Percentiles rank a stretch among this genome's conserved stretches.
These are phyloP conservation scores for Mnemiopsis leidyi DNA, from an alignment of 37 sponge, comb jelly and placozoan genomes.

Conservation along the genomic window DNA sequence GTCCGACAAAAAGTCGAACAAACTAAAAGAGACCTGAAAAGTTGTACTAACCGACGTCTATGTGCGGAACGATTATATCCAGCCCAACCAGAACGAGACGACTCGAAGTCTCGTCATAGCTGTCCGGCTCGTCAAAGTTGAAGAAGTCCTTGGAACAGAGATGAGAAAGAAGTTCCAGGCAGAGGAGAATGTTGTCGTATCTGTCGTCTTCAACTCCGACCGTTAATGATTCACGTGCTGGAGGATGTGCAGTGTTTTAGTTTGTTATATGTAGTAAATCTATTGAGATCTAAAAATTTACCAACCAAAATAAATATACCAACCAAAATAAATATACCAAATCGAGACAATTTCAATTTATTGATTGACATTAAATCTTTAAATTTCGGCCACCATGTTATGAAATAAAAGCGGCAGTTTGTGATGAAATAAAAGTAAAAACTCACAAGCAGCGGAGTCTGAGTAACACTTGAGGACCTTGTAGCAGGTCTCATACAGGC, in stretches of 20 bases:
- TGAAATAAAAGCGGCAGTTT: too few species aligned
- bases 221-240: neutral
- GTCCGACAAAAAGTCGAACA: too few species aligned
- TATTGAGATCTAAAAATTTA: too few species aligned
- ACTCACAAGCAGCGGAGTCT: neutral
- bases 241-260: too few species aligned
- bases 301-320: too few species aligned
- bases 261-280: too few species aligned
- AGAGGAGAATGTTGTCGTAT: constrained; percentile 61
- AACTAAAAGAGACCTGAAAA: too few species aligned
- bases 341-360: neutral
- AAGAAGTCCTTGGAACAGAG: constrained; percentile 61
- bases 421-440: too few species aligned
- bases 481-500: constrained; percentile 43
- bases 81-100: constrained; percentile 32
- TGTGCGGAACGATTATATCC: constrained; percentile 52
- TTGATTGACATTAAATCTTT: too few species aligned
- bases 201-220: constrained; percentile 47
- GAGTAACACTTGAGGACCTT: constrained; percentile 46
- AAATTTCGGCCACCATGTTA: too few species aligned
- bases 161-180: constrained; percentile 59
- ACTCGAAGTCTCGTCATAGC: constrained; percentile 29
- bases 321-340: neutral
- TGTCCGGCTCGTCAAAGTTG: constrained; percentile 38
- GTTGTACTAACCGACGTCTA: constrained; percentile 5